Base-by-base conservation (phyloP, 2,797 vertebrate genomes). In the Bovichtus diacanthus region DNA sequence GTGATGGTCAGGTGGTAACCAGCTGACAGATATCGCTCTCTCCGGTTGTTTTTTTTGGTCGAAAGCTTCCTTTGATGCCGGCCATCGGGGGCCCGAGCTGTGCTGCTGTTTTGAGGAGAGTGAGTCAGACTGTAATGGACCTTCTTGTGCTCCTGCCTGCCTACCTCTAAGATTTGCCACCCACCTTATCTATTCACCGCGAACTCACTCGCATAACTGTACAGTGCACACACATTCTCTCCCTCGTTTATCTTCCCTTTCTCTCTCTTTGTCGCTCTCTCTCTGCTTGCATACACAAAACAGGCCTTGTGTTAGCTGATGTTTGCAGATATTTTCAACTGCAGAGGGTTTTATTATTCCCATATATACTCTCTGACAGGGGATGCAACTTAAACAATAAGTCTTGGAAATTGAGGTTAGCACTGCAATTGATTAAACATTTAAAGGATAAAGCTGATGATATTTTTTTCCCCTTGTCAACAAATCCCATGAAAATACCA, bases 51-150 rank as follows among this genome's bases (percentile, higher is more conserved):
- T 27, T 36, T 39, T 70, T 69, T 71, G 50, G 70, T 75, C 29
- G 25, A 72, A 19, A 51, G 70, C 60, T 49, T 51, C 70, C 61
- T 85, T 83, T 86, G 85, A 92, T 85, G 84, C 54, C 53, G 74
- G 47, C 70, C 84, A 64, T 78, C 66, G 59, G 83, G 77, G 83
- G 84, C 70, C 53, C 25, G 60, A 87, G 84, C 87, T 69, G 78
- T 51, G 78, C 90, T 87, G 83, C 88, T 84, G 90, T 85, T 85
- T 84, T 58, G 76, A 91, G 83, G 82, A 84, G 91, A 83, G 81
- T 92, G 92, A 92, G 86, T 93, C 90, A 91, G 90, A 83, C 83
- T 74, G 69, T 83, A 83, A 87, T 84, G 82, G 90, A 88, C 87
- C 87, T 90, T 86, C 92, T 91, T 80, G 79, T 87, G 85, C 90